phyloP scores from a whole-genome alignment of 2,888 invertebrate species.

The Hoplodrina blanda region DNA sequence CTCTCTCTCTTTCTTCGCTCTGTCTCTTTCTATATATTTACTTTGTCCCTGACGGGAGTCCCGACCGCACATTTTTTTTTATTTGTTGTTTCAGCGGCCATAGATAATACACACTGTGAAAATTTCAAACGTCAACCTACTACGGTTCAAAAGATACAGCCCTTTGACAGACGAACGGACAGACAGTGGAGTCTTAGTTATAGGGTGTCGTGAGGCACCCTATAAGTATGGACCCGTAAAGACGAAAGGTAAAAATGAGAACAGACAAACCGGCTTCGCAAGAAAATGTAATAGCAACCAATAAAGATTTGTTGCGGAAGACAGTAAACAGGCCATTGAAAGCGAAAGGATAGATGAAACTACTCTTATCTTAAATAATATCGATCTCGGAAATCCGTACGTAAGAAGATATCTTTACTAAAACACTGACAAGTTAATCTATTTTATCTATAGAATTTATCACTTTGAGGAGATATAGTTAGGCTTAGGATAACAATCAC shows the following conservation, averaged over 20 bases:
- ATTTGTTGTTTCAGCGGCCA: too few species aligned
- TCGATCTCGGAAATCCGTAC: constrained; percentile 14
- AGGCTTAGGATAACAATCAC: constrained; percentile 1
- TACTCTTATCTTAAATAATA: constrained; percentile 28
- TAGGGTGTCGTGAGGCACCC: too few species aligned
- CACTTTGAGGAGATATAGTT: constrained; percentile 1
- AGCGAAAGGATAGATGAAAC: constrained; percentile 22
- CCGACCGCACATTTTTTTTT: too few species aligned
- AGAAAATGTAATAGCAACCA: not conserved
- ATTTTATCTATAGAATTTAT: constrained; percentile 24
- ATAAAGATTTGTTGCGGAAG: constrained; percentile 1
- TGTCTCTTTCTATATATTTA: too few species aligned
- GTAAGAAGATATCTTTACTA: constrained; percentile 10
- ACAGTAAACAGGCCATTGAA: constrained; percentile 17
- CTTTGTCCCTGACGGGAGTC: too few species aligned
- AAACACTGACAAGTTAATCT: constrained; percentile 38
- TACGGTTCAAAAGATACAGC: too few species aligned
- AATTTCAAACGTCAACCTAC: too few species aligned
- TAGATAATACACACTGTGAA: too few species aligned
- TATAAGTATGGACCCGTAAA: not conserved
- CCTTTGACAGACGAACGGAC: too few species aligned
- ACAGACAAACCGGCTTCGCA: not conserved
- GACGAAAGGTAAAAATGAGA: not conserved
- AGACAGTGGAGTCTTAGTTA: too few species aligned
- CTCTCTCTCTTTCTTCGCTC: too few species aligned